Evolutionary conservation across 2,797 vertebrate genomes (phyloP), one percentile per base, ranked within the genome.

Genomic region (Aldrovandia affinis): DNA sequence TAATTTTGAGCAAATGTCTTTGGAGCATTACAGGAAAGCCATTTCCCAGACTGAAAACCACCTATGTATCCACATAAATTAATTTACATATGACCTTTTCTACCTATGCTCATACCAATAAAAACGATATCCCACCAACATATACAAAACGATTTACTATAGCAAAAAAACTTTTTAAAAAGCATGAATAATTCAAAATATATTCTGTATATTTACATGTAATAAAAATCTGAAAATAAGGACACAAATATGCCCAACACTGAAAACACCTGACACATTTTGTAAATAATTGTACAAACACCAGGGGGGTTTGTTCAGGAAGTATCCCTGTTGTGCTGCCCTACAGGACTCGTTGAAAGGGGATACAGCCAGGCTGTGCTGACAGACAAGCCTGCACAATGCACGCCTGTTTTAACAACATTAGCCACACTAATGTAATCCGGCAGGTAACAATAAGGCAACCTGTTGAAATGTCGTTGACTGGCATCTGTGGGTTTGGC

Each of bases 191-290:
- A 44, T 47, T 47, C 5, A 47, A 77, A 44, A 44, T 77, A 44
- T 47, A 44, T 44, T 47, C 42, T 77, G 44, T 47, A 44, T 77
- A 77, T 77, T 44, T 77, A 44, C 73, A 77, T 1, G 73, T 44
- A 25, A 44, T 10, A 57, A 44, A 77, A 77, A 77, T 77, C 42
- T 77, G 15, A 77, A 77, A 77, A 77, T 77, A 77, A 25, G 73
- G 39, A 75, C 70, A 75, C 22, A 68, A 75, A 22, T 20, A 75
- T 44, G 39, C 18, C 55, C 2, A 77, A 47, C 73, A 77, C 1
- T 42, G 6, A 73, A 73, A 39, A 14, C 4, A 39, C 70, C 18
- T 42, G 39, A 75, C 14, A 36, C 65, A 39, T 70, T 1, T 39
- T 70, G 33, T 36, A 36, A 33, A 36, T 22, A 70, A 77, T 22